phyloP scores from a whole-genome alignment of 1,140 invertebrate species.

The Lithobius niger region DNA sequence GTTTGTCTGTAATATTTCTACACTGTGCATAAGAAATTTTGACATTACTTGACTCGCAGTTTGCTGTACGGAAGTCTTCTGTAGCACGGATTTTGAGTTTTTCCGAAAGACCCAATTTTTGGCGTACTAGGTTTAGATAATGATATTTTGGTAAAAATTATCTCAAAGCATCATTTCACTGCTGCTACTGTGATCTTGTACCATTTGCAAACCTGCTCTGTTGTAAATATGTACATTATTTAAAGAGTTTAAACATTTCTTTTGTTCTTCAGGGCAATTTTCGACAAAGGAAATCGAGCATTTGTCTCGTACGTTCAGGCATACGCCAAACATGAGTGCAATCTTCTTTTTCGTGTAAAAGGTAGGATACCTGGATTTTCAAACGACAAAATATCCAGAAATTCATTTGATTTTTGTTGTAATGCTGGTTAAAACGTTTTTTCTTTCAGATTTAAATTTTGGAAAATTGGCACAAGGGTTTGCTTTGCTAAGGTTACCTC shows the following conservation, averaged over 20 bases:
- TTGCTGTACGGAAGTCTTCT: too few species aligned
- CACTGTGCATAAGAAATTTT: too few species aligned
- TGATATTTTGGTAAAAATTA: too few species aligned
- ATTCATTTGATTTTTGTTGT: slow-evolving; percentile 10
- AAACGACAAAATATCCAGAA: slow-evolving; percentile 7
- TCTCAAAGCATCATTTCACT: too few species aligned
- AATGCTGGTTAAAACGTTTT: slow-evolving; percentile 8
- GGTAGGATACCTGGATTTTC: slow-evolving; percentile 27
- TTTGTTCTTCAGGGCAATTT: slow-evolving; percentile 42
- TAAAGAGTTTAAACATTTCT: not conserved
- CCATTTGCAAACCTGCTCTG: too few species aligned
- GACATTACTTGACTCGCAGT: too few species aligned
- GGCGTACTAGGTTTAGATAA: too few species aligned
- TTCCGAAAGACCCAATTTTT: too few species aligned
- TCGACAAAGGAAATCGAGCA: slow-evolving; percentile 78
- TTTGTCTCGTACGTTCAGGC: slow-evolving; percentile 91
- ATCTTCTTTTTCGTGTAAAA: slow-evolving; percentile 71
- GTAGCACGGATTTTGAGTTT: too few species aligned
- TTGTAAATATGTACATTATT: too few species aligned
- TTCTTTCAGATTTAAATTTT: slow-evolving; percentile 58
- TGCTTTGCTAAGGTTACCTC: slow-evolving; percentile 75
- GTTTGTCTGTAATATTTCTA: too few species aligned
- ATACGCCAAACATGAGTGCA: slow-evolving; percentile 93
- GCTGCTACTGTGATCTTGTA: too few species aligned
- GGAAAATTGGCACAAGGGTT: slow-evolving; percentile 73